Percentiles rank a stretch among this genome's conserved stretches.
Evolutionary conservation across 2,888 invertebrate genomes (phyloP).

Genomic region (Hirtodrosophila cameraria): DNA sequence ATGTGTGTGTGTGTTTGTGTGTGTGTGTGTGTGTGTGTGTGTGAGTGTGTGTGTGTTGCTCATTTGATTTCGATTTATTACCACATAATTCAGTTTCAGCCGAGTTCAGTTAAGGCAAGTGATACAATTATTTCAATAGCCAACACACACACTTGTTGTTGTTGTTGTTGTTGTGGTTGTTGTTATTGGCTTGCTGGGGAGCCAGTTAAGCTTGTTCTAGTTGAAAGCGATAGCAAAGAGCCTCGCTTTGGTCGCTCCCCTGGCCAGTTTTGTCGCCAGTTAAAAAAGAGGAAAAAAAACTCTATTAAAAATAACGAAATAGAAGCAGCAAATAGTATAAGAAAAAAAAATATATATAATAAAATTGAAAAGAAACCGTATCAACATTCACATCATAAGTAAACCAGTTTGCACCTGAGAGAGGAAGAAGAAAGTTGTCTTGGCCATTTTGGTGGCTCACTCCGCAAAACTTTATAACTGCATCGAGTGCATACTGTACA

Average conservation of each 20-base stretch:
- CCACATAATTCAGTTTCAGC: slow-evolving; percentile 64
- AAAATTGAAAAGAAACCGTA: slow-evolving; percentile 75
- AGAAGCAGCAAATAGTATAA: slow-evolving; percentile 56
- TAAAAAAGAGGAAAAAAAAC: slow-evolving; percentile 28
- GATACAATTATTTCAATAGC: slow-evolving; percentile 75
- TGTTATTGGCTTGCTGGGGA: slow-evolving; percentile 29
- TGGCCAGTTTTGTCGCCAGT: slow-evolving; percentile 64
- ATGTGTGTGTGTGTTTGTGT: slow-evolving; percentile 7
- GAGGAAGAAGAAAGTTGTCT: slow-evolving; percentile 79
- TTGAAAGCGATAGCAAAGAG: slow-evolving; percentile 72
- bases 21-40: neutral
- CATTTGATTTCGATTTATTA: slow-evolving; percentile 77
- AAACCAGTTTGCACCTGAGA: slow-evolving; percentile 79
- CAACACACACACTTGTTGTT: no score
- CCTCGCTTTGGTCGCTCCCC: neutral
- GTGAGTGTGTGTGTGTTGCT: slow-evolving; percentile 35
- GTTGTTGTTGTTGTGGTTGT: no score
- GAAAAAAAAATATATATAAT: slow-evolving; percentile 27
- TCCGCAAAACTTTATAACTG: slow-evolving; percentile 62
- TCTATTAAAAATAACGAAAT: slow-evolving; percentile 64
- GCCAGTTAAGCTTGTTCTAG: slow-evolving; percentile 77
- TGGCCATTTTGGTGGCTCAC: slow-evolving; percentile 71
- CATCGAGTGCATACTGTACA: slow-evolving; percentile 48
- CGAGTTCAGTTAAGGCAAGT: slow-evolving; percentile 42
- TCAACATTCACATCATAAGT: slow-evolving; percentile 79